These are phyloP conservation scores for Dorcus hopei DNA, from an alignment of 2,888 invertebrate genomes.

Conservation along the genomic window DNA sequence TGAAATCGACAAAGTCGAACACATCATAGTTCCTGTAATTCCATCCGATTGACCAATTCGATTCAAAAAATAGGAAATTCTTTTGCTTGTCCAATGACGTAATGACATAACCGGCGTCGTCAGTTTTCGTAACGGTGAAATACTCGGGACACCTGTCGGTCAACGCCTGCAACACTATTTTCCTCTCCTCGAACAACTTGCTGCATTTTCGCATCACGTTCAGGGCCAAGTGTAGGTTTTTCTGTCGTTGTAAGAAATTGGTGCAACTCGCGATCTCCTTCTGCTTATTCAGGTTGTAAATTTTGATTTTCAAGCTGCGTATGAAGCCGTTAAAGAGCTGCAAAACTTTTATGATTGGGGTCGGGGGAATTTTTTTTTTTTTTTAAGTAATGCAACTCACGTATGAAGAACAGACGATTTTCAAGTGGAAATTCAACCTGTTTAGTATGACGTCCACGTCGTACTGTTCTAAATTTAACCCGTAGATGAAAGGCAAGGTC, in stretches of 20 bases:
- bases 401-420: constrained; percentile 11
- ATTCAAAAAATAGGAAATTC: constrained; percentile 13
- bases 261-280: constrained; percentile 13
- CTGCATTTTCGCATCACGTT: constrained; percentile 13
- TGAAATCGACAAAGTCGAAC: constrained; percentile 12
- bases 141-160: constrained; percentile 1
- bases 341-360: background rate
- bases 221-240: constrained; percentile 11
- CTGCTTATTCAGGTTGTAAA: constrained; percentile 8
- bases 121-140: constrained; percentile 7
- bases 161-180: constrained; percentile 3
- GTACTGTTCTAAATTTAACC: constrained; percentile 9
- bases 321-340: constrained; percentile 8
- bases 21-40: constrained; percentile 9
- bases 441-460: constrained; percentile 14
- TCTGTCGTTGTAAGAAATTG: constrained; percentile 11
- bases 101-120: constrained; percentile 11
- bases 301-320: constrained; percentile 10
- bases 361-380: background rate
- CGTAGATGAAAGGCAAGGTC: constrained; percentile 8
- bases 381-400: background rate
- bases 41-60: constrained; percentile 14
- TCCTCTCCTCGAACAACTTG: constrained; percentile 11
- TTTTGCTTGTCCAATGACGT: constrained; percentile 2
- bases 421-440: constrained; percentile 11